Conservation (phyloP, 2,797 vertebrate species). For the Spatula clypeata region DNA sequence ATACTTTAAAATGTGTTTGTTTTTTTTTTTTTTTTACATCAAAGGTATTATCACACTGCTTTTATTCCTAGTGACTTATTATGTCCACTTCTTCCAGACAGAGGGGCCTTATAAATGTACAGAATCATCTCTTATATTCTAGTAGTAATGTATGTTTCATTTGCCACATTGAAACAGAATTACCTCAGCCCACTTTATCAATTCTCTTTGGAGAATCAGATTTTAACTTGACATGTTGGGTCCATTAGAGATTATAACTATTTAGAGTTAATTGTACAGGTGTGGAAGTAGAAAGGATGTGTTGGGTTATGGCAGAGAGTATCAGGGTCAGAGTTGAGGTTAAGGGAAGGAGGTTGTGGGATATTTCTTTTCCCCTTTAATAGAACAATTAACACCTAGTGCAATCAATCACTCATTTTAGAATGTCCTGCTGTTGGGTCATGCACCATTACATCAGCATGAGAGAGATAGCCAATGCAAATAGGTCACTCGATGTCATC, state of each 20-base stretch:
- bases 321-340: constrained; percentile 33
- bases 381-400: constrained; percentile 66
- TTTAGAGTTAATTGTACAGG: constrained; percentile 62
- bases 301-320: constrained; percentile 37
- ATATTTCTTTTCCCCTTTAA: constrained; percentile 37
- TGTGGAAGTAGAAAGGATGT: constrained; percentile 36
- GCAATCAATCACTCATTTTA: constrained; percentile 61
- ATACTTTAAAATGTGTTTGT: background rate
- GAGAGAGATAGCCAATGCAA: constrained; percentile 55
- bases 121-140: constrained; percentile 30
- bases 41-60: background rate
- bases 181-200: constrained; percentile 68
- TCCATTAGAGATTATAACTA: constrained; percentile 67
- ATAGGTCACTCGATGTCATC: constrained; percentile 40
- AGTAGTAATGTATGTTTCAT: constrained; percentile 53
- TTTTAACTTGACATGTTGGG: constrained; percentile 25
- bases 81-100: background rate
- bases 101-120: constrained; percentile 15
- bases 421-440: constrained; percentile 56
- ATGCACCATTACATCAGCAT: constrained; percentile 74
- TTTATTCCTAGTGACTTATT: constrained; percentile 19
- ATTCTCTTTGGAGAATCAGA: constrained; percentile 55
- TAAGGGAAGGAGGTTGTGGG: constrained; percentile 7
- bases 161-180: constrained; percentile 40
- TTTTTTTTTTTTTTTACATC: background rate